Conservation (phyloP, 2,888 invertebrate species). For the Chrysotoxum bicinctum region DNA sequence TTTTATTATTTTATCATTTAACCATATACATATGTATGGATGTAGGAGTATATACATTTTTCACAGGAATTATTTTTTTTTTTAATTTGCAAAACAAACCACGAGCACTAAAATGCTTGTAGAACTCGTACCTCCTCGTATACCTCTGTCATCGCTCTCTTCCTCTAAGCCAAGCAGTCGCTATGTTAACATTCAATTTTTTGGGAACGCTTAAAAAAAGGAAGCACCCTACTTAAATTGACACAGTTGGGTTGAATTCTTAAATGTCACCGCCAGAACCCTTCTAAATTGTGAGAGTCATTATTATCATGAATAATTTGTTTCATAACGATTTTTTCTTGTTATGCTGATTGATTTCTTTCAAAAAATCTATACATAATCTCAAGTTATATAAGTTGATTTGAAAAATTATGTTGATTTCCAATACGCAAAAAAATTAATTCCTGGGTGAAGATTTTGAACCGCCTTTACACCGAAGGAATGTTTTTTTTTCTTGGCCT, state of each 20-base stretch:
- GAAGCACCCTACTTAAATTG: not conserved
- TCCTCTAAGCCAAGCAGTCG: not conserved
- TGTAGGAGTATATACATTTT: not conserved
- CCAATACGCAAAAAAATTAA: too few relatives aligned
- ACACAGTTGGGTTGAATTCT: not conserved
- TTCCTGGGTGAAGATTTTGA: too few relatives aligned
- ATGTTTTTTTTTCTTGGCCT: too few relatives aligned
- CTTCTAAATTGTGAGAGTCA: not conserved
- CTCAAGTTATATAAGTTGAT: too few relatives aligned
- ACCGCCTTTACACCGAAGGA: too few relatives aligned
- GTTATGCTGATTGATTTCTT: too few relatives aligned
- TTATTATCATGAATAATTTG: not conserved
- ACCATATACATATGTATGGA: constrained; percentile 30
- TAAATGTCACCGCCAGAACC: not conserved
- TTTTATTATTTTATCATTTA: constrained; percentile 55
- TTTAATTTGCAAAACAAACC: not conserved
- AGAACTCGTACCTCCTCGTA: not conserved
- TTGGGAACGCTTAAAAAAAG: too few relatives aligned
- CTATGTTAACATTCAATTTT: not conserved
- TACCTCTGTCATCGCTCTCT: not conserved
- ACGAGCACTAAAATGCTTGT: not conserved
- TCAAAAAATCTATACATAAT: too few relatives aligned
- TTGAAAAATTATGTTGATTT: too few relatives aligned
- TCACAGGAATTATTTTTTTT: not conserved
- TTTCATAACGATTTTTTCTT: too few relatives aligned